Conservation (phyloP, 2,888 invertebrate species). For the Drosophila nigricruria region DNA sequence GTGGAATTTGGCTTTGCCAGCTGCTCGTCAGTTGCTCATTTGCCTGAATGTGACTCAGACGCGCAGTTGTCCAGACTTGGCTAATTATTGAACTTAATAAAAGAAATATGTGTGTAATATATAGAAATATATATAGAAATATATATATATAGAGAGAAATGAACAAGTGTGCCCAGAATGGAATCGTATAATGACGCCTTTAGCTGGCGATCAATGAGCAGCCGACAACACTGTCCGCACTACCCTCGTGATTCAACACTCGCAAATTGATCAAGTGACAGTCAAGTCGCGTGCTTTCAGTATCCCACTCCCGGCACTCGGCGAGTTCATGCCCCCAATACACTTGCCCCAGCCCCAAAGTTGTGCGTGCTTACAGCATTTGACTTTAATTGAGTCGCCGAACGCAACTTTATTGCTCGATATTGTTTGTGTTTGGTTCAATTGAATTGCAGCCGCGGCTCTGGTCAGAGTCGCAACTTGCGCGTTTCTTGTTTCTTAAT, state of each 20-base stretch:
- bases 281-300: constrained; percentile 68
- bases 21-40: constrained; percentile 24
- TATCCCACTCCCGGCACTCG: not conserved
- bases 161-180: constrained; percentile 8
- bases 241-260: not conserved
- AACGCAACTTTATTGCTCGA: constrained; percentile 66
- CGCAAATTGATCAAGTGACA: constrained; percentile 64
- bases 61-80: constrained; percentile 7
- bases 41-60: constrained; percentile 27
- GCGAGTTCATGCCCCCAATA: constrained; percentile 1
- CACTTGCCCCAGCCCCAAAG: constrained; percentile 4
- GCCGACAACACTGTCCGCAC: not conserved
- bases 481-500: constrained; percentile 58
- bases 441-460: constrained; percentile 41
- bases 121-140: not conserved
- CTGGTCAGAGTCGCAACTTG: constrained; percentile 24
- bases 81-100: constrained; percentile 21
- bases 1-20: constrained; percentile 10
- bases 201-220: constrained; percentile 31
- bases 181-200: constrained; percentile 18
- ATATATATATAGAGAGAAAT: not conserved
- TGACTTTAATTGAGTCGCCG: constrained; percentile 80
- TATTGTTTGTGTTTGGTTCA: constrained; percentile 46
- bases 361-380: constrained; percentile 59
- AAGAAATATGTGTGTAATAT: constrained; percentile 1